Base-by-base conservation (phyloP, 2,113 vertebrate species). In the Gymnocephalus cernua region DNA sequence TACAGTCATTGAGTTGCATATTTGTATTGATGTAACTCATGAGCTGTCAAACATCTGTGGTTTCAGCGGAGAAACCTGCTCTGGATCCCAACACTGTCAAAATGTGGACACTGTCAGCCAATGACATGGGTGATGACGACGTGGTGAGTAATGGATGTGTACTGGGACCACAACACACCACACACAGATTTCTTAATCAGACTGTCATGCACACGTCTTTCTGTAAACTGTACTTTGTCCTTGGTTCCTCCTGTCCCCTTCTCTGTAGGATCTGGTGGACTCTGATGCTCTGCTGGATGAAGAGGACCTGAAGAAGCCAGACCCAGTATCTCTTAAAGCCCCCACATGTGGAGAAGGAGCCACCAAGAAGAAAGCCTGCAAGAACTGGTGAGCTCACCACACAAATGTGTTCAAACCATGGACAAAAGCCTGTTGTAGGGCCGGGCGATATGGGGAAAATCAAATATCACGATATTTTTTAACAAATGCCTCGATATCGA, bases 251-350 rank as follows among this genome's bases (percentile, higher is more conserved):
- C 3, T 18, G 9, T 21, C 35, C 2, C 14, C 53, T 19, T 51
- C 5, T 8, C 10, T 61, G 29, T 35, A 99, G 98, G 98, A 99
- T 80, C 93, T 99, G 82, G 70, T 99, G 13, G 98, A 99, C 86
- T 98, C 98, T 0, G 98, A 99, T 74, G 94, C 97, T 27, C 93
- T 99, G 63, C 89, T 99, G 79, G 98, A 99, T 69, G 95, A 96
- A 0, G 97, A 99, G 0, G 98, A 99, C 78, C 88, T 98, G 62
- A 97, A 97, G 92, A 99, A 97, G 83, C 98, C 98, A 0, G 96
- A 97, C 67, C 95, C 97, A 0, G 89, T 93, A 0, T 97, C 97
- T 38, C 95, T 99, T 48, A 95, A 91, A 86, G 96, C 95, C 0
- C 47, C 94, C 0, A 88, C 87, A 1, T 99, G 98, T 82, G 97